phyloP scores from a whole-genome alignment of 2,113 vertebrate species.

The Chloroceryle aenea region DNA sequence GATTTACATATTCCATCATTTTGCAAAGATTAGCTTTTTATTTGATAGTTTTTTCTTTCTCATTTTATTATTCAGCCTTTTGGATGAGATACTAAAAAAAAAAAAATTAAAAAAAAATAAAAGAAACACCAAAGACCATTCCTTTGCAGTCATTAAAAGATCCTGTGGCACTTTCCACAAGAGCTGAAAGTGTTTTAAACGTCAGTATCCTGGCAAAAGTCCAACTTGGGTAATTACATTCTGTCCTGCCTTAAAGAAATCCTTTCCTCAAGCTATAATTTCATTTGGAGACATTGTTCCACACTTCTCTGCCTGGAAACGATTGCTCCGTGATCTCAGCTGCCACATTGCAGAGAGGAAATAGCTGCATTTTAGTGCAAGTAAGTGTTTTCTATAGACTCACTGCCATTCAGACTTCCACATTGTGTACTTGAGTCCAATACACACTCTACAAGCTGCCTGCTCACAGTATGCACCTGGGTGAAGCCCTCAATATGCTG shows the following conservation, averaged over 20 bases:
- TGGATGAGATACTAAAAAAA: constrained; percentile 16
- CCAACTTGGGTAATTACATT: constrained; percentile 65
- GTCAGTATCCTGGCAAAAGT: constrained; percentile 38
- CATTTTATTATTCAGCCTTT: constrained; percentile 45
- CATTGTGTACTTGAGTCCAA: neutral
- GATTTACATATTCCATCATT: constrained; percentile 70
- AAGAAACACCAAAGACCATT: neutral
- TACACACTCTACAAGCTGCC: neutral
- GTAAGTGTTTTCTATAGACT: neutral
- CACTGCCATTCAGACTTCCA: neutral
- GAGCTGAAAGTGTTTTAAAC: constrained; percentile 37
- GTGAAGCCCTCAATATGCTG: neutral
- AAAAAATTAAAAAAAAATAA: neutral
- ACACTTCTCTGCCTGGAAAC: constrained; percentile 36
- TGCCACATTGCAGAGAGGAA: constrained; percentile 12
- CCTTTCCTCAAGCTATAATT: constrained; percentile 54
- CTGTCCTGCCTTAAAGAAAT: constrained; percentile 23
- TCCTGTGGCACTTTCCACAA: constrained; percentile 28
- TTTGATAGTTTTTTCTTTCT: constrained; percentile 51
- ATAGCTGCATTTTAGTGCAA: constrained; percentile 1
- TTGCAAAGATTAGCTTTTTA: constrained; percentile 67
- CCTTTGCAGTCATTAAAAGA: constrained; percentile 35
- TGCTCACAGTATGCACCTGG: neutral
- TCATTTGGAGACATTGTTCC: constrained; percentile 43
- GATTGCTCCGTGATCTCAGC: constrained; percentile 33